phyloP scores from a whole-genome alignment of 2,888 invertebrate genomes.

The Oeneis ivallda region DNA sequence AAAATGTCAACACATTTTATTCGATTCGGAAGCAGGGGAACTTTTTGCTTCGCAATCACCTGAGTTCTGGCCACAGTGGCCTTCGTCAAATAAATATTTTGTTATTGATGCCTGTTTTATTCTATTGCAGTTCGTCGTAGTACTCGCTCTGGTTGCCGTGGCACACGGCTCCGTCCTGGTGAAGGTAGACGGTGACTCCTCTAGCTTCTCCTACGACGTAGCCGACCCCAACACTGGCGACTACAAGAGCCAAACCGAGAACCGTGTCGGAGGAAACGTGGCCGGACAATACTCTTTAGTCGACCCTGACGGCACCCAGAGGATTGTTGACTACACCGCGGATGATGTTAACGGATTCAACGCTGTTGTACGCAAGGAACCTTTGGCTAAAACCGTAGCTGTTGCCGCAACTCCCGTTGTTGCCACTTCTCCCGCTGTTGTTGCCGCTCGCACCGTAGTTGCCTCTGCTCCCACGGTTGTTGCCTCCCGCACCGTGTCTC shows the following conservation, averaged over 20 bases:
- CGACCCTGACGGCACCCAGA: slow-evolving; percentile 78
- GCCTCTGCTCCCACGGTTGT: not conserved
- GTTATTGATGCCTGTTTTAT: too few species aligned
- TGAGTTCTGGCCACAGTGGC: too few species aligned
- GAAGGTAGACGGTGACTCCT: slow-evolving; percentile 54
- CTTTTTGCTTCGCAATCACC: too few species aligned
- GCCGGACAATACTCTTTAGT: slow-evolving; percentile 78
- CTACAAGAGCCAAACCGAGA: slow-evolving; percentile 79
- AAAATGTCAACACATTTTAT: too few species aligned
- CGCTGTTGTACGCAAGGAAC: slow-evolving; percentile 78
- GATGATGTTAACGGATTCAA: slow-evolving; percentile 78
- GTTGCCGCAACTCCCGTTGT: slow-evolving; percentile 40
- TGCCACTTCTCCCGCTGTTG: slow-evolving; percentile 37
- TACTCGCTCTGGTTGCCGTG: slow-evolving; percentile 67
- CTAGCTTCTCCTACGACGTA: slow-evolving; percentile 78
- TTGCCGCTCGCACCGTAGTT: slow-evolving; percentile 35
- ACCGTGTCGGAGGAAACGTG: slow-evolving; percentile 73
- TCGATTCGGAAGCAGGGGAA: too few species aligned
- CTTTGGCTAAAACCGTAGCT: slow-evolving; percentile 48
- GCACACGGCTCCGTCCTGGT: slow-evolving; percentile 73
- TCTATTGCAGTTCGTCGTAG: slow-evolving; percentile 64
- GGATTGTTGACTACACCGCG: slow-evolving; percentile 79
- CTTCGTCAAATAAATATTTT: too few species aligned
- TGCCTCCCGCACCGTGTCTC: slow-evolving; percentile 24
- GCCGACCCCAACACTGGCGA: slow-evolving; percentile 81